These are phyloP conservation scores for Diglossa cyanea DNA, from an alignment of 2,797 vertebrate species.

Conservation along the genomic window DNA sequence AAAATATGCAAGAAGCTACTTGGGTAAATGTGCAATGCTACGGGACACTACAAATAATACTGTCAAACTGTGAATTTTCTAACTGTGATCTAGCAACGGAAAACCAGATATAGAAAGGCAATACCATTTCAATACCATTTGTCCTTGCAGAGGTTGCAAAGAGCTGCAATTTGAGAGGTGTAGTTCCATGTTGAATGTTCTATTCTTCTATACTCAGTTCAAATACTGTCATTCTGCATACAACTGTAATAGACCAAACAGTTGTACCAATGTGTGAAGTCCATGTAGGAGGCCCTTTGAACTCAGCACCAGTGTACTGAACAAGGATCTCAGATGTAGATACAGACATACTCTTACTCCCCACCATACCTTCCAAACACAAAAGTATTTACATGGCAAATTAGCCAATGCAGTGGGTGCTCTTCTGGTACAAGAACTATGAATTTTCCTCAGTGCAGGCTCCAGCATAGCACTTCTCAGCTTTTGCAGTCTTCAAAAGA, in stretches of 20 bases:
- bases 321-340: not conserved
- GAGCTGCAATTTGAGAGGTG: not conserved
- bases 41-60: not conserved
- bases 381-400: not conserved
- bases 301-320: not conserved
- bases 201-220: not conserved
- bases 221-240: not conserved
- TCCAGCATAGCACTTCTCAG: not conserved
- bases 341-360: not conserved
- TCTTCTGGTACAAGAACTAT: not conserved
- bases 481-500: not conserved
- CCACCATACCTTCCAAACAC: not conserved
- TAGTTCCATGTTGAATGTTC: not conserved
- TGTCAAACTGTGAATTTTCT: not conserved
- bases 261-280: not conserved
- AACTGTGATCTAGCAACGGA: not conserved
- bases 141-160: not conserved
- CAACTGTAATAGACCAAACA: rapidly evolving
- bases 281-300: not conserved
- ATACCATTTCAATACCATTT: not conserved
- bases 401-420: not conserved
- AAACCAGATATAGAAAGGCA: not conserved
- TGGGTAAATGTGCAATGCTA: not conserved
- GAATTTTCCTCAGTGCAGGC: not conserved
- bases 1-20: not conserved